These are phyloP conservation scores for Caenorhabditis inopinata DNA, from an alignment of 1,140 invertebrate species.

Conservation along the genomic window DNA sequence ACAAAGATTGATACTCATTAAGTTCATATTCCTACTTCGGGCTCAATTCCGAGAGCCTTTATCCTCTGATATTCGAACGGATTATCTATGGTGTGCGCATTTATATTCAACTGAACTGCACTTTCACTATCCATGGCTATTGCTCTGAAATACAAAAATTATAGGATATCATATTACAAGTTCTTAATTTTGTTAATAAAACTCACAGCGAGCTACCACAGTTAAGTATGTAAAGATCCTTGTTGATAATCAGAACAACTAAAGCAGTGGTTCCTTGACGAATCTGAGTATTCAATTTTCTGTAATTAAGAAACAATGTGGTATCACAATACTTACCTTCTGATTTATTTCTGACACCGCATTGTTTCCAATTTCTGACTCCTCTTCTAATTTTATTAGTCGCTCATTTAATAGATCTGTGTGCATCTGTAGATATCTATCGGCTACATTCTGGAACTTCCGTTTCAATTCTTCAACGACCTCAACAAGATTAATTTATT, in stretches of 20 bases:
- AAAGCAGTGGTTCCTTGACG: conserved; percentile 38
- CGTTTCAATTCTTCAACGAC: not conserved
- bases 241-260: not conserved
- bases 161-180: too few species aligned
- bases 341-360: not conserved
- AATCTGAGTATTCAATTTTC: not conserved
- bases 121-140: not conserved
- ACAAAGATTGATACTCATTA: not conserved
- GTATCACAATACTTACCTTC: not conserved
- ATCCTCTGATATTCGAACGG: not conserved
- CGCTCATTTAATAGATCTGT: not conserved
- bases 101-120: not conserved
- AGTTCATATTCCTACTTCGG: not conserved
- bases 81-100: conserved; percentile 34
- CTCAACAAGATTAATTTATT: not conserved
- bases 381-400: not conserved
- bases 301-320: not conserved
- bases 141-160: too few species aligned
- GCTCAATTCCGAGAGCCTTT: conserved; percentile 13
- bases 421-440: not conserved
- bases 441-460: conserved; percentile 7
- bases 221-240: conserved; percentile 39
- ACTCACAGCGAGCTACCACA: conserved; percentile 35
- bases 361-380: not conserved
- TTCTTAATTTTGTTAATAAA: not conserved